Evolutionary conservation across 2,797 vertebrate species (phyloP).

Genomic region (Chelmon rostratus): DNA sequence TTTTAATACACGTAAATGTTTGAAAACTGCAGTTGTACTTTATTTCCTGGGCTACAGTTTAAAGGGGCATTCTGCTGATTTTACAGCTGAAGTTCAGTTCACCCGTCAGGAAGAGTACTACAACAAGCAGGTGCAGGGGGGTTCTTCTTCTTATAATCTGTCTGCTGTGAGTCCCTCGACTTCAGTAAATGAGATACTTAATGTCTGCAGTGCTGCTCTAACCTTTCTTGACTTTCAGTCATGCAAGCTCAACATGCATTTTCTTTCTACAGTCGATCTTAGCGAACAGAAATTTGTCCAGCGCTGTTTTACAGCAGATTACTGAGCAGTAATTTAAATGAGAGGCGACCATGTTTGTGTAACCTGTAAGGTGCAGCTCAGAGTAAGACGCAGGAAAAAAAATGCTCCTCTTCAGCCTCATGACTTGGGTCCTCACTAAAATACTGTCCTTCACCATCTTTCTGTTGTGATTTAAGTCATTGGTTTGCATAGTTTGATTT

Average conservation of each 20-base stretch:
- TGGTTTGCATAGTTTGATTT: slow-evolving; percentile 4
- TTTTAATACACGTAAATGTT: background rate
- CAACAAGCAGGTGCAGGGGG: background rate
- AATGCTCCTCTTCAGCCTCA: background rate
- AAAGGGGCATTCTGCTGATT: background rate
- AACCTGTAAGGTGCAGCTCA: background rate
- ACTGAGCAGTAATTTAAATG: too few relatives aligned
- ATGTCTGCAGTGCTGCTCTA: too few relatives aligned
- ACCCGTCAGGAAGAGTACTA: background rate
- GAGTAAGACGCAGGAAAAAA: background rate
- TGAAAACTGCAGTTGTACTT: too few relatives aligned
- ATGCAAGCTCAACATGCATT: too few relatives aligned
- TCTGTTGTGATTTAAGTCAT: background rate
- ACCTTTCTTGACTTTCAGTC: too few relatives aligned
- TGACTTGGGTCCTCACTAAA: too few relatives aligned
- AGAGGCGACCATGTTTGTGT: background rate
- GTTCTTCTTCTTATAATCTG: too few relatives aligned
- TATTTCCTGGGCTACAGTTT: background rate
- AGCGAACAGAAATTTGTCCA: too few relatives aligned
- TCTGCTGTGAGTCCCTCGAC: too few relatives aligned
- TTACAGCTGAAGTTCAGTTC: background rate
- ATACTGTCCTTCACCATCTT: background rate
- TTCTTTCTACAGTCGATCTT: too few relatives aligned
- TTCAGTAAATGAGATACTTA: too few relatives aligned
- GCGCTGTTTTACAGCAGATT: too few relatives aligned